Conservation (phyloP, 2,113 vertebrate genomes). For the Pterocles burchelli region DNA sequence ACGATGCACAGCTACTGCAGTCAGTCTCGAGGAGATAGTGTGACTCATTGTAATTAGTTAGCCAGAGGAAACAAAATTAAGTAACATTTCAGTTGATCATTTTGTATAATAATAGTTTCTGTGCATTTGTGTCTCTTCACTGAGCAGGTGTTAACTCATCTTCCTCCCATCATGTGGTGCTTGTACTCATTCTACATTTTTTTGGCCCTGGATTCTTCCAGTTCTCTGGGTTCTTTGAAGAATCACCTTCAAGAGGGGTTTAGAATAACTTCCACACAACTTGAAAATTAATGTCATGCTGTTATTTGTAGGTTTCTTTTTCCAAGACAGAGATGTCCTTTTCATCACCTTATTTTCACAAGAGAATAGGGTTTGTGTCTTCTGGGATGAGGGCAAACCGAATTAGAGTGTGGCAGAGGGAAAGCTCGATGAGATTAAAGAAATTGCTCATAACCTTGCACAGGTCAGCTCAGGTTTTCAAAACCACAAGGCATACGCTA, state of each 20-base stretch:
- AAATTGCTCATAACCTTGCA: not conserved
- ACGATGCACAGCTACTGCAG: not conserved
- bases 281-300: not conserved
- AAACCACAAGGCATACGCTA: not conserved
- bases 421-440: not conserved
- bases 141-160: not conserved
- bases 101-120: not conserved
- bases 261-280: not conserved
- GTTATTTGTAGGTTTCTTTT: not conserved
- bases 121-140: not conserved
- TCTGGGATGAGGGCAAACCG: not conserved
- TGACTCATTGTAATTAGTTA: not conserved
- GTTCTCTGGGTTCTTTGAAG: not conserved
- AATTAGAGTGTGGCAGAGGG: not conserved
- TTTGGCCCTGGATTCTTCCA: not conserved
- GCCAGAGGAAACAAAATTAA: not conserved
- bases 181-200: not conserved
- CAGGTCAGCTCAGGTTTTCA: slow-evolving; percentile 13
- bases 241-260: not conserved
- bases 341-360: not conserved
- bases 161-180: not conserved
- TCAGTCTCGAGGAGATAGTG: not conserved
- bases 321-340: not conserved
- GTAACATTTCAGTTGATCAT: not conserved
- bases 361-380: not conserved